phyloP scores from a whole-genome alignment of 2,113 vertebrate genomes.

The Felis chaus region DNA sequence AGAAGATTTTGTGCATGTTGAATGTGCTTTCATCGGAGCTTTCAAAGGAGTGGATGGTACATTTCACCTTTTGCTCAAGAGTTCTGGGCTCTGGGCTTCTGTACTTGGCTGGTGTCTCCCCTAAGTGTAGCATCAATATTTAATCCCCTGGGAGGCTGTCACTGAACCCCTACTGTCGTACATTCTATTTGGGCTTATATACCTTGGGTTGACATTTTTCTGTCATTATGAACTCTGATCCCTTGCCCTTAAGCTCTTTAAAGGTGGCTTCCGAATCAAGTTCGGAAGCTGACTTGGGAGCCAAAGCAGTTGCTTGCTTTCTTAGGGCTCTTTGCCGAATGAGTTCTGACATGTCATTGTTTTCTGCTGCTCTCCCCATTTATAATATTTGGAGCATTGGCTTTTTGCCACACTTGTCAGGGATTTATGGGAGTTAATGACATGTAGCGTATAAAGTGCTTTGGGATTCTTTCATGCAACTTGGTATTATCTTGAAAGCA shows the following conservation, averaged over 20 bases:
- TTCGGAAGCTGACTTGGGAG: conserved; percentile 25
- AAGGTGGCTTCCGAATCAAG: conserved; percentile 53
- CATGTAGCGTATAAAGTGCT: conserved; percentile 69
- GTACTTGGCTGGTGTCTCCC: background rate
- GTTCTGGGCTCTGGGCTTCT: background rate
- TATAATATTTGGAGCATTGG: conserved; percentile 68
- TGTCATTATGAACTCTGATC: conserved; percentile 32
- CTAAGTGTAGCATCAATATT: background rate
- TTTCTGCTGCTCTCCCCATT: conserved; percentile 58
- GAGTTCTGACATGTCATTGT: conserved; percentile 70
- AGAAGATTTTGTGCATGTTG: background rate
- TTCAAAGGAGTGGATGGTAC: background rate
- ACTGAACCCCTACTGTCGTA: background rate
- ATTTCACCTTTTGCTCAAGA: background rate
- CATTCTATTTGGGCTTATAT: background rate
- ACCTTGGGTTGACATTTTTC: conserved; percentile 31
- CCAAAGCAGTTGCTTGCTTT: conserved; percentile 46
- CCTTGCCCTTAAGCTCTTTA: conserved; percentile 28
- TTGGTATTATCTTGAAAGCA: conserved; percentile 78
- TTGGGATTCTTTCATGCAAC: conserved; percentile 73
- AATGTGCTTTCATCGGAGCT: background rate
- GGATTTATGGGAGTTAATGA: conserved; percentile 74
- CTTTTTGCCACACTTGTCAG: conserved; percentile 75
- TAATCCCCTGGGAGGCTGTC: background rate
- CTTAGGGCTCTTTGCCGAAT: conserved; percentile 50